Conservation (phyloP, 2,113 vertebrate species). For the Lycaon pictus region DNA sequence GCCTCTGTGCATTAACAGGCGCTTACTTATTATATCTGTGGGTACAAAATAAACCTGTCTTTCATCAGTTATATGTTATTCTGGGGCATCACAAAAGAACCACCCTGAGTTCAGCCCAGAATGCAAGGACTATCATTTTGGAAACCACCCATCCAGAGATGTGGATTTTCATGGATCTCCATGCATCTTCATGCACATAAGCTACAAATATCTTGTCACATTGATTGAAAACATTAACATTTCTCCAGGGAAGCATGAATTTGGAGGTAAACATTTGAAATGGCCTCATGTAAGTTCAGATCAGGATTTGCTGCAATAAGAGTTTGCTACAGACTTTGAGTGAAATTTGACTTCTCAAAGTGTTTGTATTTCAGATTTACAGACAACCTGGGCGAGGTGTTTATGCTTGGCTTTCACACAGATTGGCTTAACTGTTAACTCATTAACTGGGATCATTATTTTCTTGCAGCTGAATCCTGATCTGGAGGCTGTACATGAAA, state of each 20-base stretch:
- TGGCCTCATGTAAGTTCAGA: not conserved
- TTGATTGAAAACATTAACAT: not conserved
- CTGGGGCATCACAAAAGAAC: not conserved
- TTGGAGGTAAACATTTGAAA: not conserved
- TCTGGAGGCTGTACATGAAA: constrained; percentile 66
- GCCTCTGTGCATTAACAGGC: not conserved
- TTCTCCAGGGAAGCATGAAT: not conserved
- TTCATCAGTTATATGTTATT: not conserved
- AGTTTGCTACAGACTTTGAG: not conserved
- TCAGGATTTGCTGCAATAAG: not conserved
- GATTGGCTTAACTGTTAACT: not conserved
- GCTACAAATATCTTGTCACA: not conserved
- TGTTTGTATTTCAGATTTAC: not conserved
- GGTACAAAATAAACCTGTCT: too few species aligned
- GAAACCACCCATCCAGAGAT: not conserved
- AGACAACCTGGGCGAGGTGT: not conserved
- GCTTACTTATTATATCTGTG: not conserved
- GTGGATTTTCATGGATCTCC: not conserved
- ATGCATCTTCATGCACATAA: not conserved
- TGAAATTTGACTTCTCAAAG: not conserved
- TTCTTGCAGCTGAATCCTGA: constrained; percentile 67
- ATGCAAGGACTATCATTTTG: not conserved
- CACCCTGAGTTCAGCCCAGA: not conserved
- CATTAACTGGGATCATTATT: constrained; percentile 61
- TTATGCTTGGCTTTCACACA: not conserved